Base-by-base conservation (phyloP, 2,113 vertebrate genomes). In the Mionectes macconnelli region DNA sequence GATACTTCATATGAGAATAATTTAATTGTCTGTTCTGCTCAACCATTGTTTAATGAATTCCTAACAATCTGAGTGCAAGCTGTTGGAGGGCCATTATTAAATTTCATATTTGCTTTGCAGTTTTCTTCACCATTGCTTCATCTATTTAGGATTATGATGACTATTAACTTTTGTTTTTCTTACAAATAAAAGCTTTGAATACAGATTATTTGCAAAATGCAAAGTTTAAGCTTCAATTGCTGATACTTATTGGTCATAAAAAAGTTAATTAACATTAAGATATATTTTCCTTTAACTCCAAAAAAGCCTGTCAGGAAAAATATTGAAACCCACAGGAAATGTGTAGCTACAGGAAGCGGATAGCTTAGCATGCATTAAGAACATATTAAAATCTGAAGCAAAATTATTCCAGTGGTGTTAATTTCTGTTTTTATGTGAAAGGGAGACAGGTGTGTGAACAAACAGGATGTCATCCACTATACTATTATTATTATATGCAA, bases 11-110 rank as follows among this genome's bases (percentile, higher is more conserved):
- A 96, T 84, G 90, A 97, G 94, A 97, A 94, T 97, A 97, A 98
- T 97, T 98, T 98, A 97, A 97, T 97, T 97, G 94, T 97, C 95
- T 96, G 42, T 83, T 95, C 94, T 97, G 47, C 94, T 97, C 96
- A 97, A 88, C 77, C 83, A 91, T 97, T 97, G 80, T 97, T 98
- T 97, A 97, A 98, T 97, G 95, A 98, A 98, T 97, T 97, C 93
- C 84, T 97, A 97, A 96, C 89, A 97, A 95, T 97, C 92, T 96
- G 92, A 96, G 94, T 96, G 88, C 89, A 97, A 96, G 90, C 83
- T 91, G 75, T 96, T 60, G 22, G 95, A 97, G 93, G 80, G 31
- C 56, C 40, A 84, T 97, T 97, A 97, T 97, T 97, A 97, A 97
- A 97, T 97, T 96, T 96, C 40, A 8, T 97, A 96, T 98, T 97